Conservation (phyloP, 2,113 vertebrate genomes). For the Physeter macrocephalus region DNA sequence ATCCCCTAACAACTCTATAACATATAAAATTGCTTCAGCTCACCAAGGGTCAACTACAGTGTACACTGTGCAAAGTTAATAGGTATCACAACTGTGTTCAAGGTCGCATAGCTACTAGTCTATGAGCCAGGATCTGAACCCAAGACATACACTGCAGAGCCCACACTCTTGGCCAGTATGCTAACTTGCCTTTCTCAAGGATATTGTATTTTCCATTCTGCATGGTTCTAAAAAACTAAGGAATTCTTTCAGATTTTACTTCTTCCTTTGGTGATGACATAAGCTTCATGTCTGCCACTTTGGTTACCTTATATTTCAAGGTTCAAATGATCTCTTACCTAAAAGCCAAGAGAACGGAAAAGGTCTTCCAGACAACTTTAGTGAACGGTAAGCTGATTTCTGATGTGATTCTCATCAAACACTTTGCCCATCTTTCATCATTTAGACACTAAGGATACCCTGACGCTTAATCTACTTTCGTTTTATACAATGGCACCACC, state of each 20-base stretch:
- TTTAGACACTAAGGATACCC: background rate
- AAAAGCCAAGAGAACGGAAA: background rate
- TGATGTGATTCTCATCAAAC: background rate
- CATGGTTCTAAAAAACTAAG: background rate
- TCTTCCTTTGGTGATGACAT: background rate
- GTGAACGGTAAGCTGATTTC: background rate
- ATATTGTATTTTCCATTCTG: background rate
- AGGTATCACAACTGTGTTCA: background rate
- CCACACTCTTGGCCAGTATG: background rate
- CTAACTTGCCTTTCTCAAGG: background rate
- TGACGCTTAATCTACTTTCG: background rate
- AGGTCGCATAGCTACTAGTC: background rate
- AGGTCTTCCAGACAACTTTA: background rate
- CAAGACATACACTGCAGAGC: background rate
- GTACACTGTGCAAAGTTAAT: background rate
- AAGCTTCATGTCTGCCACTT: background rate
- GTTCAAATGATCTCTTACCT: background rate
- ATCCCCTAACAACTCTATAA: background rate
- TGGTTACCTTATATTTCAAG: background rate
- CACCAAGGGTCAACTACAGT: background rate
- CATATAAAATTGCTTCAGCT: background rate
- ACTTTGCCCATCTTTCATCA: background rate
- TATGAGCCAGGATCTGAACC: background rate
- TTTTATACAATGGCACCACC: conserved; percentile 59
- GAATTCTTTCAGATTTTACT: background rate